phyloP scores from a whole-genome alignment of 2,888 invertebrate species.

The Quadroppia sp. region DNA sequence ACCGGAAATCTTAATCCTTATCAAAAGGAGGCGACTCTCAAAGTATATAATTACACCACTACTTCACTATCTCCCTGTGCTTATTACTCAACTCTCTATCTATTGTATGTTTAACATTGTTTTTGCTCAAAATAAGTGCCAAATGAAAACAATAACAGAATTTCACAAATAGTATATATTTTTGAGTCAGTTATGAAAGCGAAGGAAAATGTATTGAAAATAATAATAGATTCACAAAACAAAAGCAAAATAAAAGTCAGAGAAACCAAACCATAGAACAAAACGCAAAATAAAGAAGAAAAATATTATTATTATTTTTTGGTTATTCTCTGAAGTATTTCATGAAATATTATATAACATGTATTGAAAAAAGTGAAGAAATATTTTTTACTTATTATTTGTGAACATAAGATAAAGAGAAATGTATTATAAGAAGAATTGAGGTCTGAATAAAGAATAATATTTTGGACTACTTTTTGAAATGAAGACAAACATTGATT shows the following conservation, averaged over 20 bases:
- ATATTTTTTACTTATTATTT: neutral
- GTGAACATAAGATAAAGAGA: neutral
- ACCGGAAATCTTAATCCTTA: slow-evolving; percentile 22
- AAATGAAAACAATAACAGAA: neutral
- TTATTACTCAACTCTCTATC: neutral
- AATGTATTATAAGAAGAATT: neutral
- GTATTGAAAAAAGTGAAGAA: neutral
- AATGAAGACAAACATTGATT: neutral
- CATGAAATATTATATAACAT: neutral
- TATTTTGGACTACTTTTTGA: neutral
- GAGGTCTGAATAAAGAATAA: neutral
- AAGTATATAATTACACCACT: slow-evolving; percentile 1
- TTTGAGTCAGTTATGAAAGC: no score
- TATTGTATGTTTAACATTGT: neutral
- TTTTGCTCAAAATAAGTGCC: neutral
- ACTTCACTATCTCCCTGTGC: neutral
- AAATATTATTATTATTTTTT: slow-evolving; percentile 5
- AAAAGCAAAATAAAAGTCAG: no score
- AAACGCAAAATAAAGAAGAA: neutral
- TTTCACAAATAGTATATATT: neutral
- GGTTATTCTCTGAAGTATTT: neutral
- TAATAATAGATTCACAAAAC: neutral
- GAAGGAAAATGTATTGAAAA: neutral
- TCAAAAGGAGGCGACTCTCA: neutral
- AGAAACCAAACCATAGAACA: no score